These are phyloP conservation scores for Trichomalopsis sarcophagae DNA, from an alignment of 1,140 invertebrate species.

Conservation along the genomic window DNA sequence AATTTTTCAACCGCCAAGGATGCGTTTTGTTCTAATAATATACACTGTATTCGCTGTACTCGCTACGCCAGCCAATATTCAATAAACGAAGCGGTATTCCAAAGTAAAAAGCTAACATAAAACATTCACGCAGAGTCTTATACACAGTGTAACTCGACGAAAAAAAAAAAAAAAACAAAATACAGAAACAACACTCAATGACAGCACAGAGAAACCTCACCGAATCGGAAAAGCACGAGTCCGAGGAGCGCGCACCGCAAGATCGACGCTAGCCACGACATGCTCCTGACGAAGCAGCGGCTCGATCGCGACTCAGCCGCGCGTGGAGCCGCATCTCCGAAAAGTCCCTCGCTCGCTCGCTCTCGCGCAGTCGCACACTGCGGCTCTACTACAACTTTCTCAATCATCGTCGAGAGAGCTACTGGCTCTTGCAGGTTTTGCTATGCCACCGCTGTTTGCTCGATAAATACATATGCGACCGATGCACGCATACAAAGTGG, in stretches of 20 bases:
- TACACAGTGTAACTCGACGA: not conserved
- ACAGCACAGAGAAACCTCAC: constrained; percentile 20
- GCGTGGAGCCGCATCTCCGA: not conserved
- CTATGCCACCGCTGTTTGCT: not conserved
- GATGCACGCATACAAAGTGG: too few species aligned
- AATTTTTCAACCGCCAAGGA: too few species aligned
- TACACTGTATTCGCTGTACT: too few species aligned
- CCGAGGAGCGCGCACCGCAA: constrained; percentile 38
- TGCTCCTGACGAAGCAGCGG: not conserved
- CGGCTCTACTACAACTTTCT: not conserved
- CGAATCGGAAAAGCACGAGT: constrained; percentile 30
- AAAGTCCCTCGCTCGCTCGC: not conserved
- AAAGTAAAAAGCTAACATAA: not conserved
- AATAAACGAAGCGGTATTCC: not conserved
- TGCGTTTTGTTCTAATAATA: too few species aligned
- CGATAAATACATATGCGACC: not conserved
- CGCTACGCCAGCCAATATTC: too few species aligned
- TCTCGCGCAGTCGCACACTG: not conserved
- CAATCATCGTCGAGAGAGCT: not conserved
- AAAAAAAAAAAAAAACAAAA: not conserved
- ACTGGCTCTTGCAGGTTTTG: not conserved
- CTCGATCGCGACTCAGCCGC: not conserved
- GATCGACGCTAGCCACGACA: constrained; percentile 27
- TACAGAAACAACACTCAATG: not conserved
- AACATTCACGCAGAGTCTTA: not conserved